A percentile compares a stretch with the other conserved stretches of the same genome.
Conservation (phyloP, 1,140 invertebrate species). For the Forficula auricularia region DNA sequence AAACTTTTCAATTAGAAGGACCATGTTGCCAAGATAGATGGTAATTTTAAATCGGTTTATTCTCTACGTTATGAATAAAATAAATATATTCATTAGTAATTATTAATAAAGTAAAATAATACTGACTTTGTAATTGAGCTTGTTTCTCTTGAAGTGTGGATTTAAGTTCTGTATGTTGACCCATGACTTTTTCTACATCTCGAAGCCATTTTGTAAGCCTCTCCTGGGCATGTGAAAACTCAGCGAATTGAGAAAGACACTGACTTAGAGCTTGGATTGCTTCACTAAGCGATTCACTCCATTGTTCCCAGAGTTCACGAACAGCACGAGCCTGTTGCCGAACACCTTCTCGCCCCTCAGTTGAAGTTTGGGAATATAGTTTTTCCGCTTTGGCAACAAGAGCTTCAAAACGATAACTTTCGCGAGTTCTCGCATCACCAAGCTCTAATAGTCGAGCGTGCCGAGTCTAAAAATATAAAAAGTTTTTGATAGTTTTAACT, state of each 20-base stretch:
- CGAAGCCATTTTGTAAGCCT: conserved; percentile 82
- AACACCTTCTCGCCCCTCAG: conserved; percentile 80
- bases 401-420: conserved; percentile 65
- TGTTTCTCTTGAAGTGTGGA: conserved; percentile 83
- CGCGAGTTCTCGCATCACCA: conserved; percentile 59
- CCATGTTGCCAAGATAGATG: too few relatives aligned
- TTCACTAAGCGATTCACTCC: conserved; percentile 63
- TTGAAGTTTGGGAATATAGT: conserved; percentile 79
- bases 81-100: too few relatives aligned
- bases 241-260: conserved; percentile 74
- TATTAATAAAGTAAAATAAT: background rate
- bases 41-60: too few relatives aligned
- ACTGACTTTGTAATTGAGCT: conserved; percentile 53
- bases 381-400: conserved; percentile 79
- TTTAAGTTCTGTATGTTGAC: conserved; percentile 77
- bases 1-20: too few relatives aligned
- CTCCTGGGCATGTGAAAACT: conserved; percentile 72
- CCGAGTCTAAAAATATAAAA: too few relatives aligned
- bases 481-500: too few relatives aligned
- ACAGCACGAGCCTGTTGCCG: conserved; percentile 68
- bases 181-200: conserved; percentile 80
- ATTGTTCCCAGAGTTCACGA: conserved; percentile 68
- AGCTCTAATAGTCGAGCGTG: conserved; percentile 22
- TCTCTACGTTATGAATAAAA: too few relatives aligned
- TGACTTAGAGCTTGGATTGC: conserved; percentile 68